Base-by-base conservation (phyloP, 2,888 invertebrate genomes). In the Galeopsomyia nigrocyanea region DNA sequence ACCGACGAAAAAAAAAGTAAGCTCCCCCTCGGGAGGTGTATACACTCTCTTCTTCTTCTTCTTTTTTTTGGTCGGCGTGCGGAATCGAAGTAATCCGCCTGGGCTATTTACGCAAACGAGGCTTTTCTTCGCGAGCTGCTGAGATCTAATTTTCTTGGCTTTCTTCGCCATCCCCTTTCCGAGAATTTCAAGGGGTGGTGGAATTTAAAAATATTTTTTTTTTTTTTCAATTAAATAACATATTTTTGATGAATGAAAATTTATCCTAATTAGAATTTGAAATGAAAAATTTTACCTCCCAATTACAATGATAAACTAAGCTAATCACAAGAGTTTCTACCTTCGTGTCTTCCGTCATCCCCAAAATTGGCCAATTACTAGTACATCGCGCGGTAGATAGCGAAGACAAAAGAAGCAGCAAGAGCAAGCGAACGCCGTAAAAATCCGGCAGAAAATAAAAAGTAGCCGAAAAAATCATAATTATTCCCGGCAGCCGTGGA, bases 1-100 rank as follows among this genome's bases (percentile, higher is more conserved):
- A 85, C 84, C 81, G 83, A 80, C 82, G 83, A 84, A 85, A 84
- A 85, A 71, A 66, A 72, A 26, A 53, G 9, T 83, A 82, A 19
- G 53, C 19, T 17, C 63, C 39, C 39, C 39, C 39, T 39, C 10
- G 39, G 39, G 39, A 39, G 39, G 39, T 39, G 39, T 39, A 39
- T 39, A 39, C 39, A 39, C 39, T 39, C 39, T 46, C 5, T 58
- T 50, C 31, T 51, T 55, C 58, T 55, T 55, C 22, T 47, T 50
- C 31, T 22, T 58, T 10, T 46, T 22, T 31, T 64, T 53, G 53
- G 19, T 19, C 53, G 53, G 67, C 68, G 62, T 71, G 26, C 26
- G 55, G 71, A 71, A 71, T 71, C 71, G 71, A 74, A 74, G 74
- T 74, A 65, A 71, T 71, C 71, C 68, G 71, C 71, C 39, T 68